A percentile compares a stretch with the other conserved stretches of the same genome.
Evolutionary conservation across 2,113 vertebrate genomes (phyloP).

Genomic region (Colaptes auratus): DNA sequence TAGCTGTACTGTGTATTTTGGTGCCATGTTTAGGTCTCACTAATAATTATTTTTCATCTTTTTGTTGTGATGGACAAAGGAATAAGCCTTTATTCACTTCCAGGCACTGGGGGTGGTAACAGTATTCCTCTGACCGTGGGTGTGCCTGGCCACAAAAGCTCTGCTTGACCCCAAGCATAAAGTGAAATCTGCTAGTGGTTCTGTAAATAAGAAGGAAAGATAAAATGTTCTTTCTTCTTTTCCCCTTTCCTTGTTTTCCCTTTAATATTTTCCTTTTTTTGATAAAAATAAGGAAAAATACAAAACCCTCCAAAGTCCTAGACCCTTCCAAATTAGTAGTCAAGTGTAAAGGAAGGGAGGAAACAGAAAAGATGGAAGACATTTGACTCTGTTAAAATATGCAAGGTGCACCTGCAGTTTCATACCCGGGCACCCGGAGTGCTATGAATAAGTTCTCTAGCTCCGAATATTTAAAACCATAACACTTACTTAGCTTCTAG

Average conservation of each 20-base stretch:
- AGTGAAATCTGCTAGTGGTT: background rate
- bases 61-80: background rate
- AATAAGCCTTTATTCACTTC: too few species aligned
- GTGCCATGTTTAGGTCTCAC: accelerated
- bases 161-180: background rate
- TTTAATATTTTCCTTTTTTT: background rate
- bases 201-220: background rate
- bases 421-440: accelerated
- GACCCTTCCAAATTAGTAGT: background rate
- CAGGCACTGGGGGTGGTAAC: too few species aligned
- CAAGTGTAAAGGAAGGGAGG: background rate
- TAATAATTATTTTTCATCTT: background rate
- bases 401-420: background rate
- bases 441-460: background rate
- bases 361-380: background rate
- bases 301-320: background rate
- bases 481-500: background rate
- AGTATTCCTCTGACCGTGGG: accelerated
- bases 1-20: background rate
- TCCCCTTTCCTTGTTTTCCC: background rate
- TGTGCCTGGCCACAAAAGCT: accelerated
- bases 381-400: background rate
- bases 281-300: too few species aligned
- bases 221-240: background rate
- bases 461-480: background rate